Conservation (phyloP, 2,113 vertebrate species). For the Sialia sialis region DNA sequence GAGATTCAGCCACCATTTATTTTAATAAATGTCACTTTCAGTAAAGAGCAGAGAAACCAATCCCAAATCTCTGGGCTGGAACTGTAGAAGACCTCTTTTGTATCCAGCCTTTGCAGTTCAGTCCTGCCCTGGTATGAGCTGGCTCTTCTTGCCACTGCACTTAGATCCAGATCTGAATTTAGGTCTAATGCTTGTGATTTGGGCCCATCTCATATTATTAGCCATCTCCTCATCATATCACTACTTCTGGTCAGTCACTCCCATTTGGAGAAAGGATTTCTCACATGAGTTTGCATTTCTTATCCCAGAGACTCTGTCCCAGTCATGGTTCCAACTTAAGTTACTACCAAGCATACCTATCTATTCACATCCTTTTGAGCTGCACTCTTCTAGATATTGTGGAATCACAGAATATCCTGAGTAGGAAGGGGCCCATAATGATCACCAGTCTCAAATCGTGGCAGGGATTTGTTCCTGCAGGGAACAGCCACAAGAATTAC, state of each 20-base stretch:
- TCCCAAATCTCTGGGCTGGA: background rate
- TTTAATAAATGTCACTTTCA: background rate
- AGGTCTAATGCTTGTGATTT: constrained; percentile 3
- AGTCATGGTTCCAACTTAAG: background rate
- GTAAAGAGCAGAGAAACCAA: background rate
- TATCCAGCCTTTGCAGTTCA: background rate
- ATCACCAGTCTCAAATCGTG: background rate
- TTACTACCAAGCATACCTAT: background rate
- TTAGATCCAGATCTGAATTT: background rate
- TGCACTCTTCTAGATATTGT: background rate
- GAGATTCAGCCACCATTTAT: background rate
- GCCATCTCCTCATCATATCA: background rate
- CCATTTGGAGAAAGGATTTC: background rate
- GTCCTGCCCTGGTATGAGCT: background rate
- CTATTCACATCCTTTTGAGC: background rate
- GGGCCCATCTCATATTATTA: background rate
- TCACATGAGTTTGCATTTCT: background rate
- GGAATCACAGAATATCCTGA: background rate
- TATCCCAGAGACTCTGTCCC: background rate
- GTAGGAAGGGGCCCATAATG: background rate
- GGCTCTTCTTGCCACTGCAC: background rate
- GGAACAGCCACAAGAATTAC: background rate
- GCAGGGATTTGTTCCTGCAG: background rate
- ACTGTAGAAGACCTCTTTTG: background rate
- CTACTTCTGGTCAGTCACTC: background rate